A percentile compares a stretch with the other conserved stretches of the same genome.
Conservation (phyloP, 2,113 vertebrate species). For the Cranoglanis bouderius region DNA sequence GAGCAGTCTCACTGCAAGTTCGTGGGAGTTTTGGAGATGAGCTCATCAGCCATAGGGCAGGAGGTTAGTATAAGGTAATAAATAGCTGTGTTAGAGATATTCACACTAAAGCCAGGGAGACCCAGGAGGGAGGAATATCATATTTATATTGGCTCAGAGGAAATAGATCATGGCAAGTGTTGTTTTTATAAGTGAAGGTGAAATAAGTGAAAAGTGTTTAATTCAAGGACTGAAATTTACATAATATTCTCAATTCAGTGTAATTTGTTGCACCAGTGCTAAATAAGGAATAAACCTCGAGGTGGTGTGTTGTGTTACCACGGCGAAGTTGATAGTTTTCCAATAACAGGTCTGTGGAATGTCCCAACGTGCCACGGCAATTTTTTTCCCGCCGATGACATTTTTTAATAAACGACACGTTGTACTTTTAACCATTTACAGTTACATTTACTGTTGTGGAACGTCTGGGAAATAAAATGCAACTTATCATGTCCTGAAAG, state of each 20-base stretch:
- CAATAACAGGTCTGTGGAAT: neutral
- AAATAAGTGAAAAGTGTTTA: neutral
- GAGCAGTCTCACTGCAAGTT: conserved; percentile 23
- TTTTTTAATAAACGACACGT: neutral
- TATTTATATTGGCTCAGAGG: neutral
- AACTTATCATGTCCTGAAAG: neutral
- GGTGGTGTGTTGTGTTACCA: neutral
- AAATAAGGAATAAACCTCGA: neutral
- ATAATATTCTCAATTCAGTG: neutral
- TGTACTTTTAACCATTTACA: neutral
- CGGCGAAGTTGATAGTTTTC: neutral
- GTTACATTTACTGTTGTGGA: neutral
- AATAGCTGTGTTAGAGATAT: conserved; percentile 15
- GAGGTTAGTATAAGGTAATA: conserved; percentile 32
- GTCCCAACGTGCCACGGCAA: neutral
- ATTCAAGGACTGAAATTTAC: neutral
- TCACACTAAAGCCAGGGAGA: neutral
- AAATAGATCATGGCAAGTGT: neutral
- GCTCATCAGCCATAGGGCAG: conserved; percentile 21
- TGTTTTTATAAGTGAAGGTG: neutral
- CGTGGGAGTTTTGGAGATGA: conserved; percentile 1
- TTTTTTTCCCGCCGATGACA: too few relatives aligned
- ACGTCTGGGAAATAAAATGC: neutral
- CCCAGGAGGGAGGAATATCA: neutral
- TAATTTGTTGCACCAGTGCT: neutral